Percentiles rank a stretch among this genome's conserved stretches.
Conservation (phyloP, 2,888 invertebrate genomes). For the Hypsopygia costalis region DNA sequence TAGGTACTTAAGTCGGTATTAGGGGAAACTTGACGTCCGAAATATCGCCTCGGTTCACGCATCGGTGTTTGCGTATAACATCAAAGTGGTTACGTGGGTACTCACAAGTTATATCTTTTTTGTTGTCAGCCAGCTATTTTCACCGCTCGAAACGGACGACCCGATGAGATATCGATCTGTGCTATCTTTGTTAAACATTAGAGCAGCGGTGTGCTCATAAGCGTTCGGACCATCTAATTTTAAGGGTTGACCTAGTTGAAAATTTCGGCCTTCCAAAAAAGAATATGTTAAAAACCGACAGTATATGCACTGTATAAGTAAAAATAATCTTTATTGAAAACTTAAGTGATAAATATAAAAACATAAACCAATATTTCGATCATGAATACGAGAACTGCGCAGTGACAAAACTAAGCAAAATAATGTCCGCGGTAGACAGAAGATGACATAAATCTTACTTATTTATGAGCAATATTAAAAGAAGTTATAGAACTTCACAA, state of each 20-base stretch:
- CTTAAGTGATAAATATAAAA: too few species aligned
- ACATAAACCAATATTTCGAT: too few species aligned
- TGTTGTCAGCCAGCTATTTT: conserved; percentile 29
- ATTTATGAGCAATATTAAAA: too few species aligned
- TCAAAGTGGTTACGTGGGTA: conserved; percentile 27
- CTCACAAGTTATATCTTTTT: conserved; percentile 29
- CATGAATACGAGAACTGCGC: too few species aligned
- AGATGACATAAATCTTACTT: too few species aligned
- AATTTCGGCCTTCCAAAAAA: conserved; percentile 56
- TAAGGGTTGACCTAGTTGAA: conserved; percentile 65
- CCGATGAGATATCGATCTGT: conserved; percentile 50
- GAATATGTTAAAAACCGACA: conserved; percentile 24
- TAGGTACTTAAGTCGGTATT: conserved; percentile 28
- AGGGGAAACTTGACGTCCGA: conserved; percentile 33
- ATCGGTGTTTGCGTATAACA: conserved; percentile 27
- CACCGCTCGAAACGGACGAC: conserved; percentile 31
- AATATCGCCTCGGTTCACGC: conserved; percentile 31
- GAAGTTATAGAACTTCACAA: too few species aligned
- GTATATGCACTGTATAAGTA: conserved; percentile 13
- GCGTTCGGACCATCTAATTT: conserved; percentile 52
- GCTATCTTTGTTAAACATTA: conserved; percentile 53
- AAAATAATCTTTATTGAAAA: too few species aligned
- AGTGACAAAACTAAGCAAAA: too few species aligned
- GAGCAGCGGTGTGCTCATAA: conserved; percentile 41
- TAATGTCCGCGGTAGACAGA: too few species aligned